These are phyloP conservation scores for Cydia fagiglandana DNA, from an alignment of 1,140 invertebrate species.

Conservation along the genomic window DNA sequence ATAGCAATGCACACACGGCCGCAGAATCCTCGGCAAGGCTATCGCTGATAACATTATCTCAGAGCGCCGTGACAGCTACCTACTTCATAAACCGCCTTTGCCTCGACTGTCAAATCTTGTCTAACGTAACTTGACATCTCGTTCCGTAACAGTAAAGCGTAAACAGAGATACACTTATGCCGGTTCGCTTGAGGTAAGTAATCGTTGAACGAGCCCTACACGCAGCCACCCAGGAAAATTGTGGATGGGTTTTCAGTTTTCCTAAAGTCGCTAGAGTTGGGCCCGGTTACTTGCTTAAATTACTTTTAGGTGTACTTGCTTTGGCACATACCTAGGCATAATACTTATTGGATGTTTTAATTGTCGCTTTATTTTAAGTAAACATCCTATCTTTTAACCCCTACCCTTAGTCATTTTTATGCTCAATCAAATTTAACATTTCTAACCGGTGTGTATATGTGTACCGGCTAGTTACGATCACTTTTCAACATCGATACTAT, in stretches of 20 bases:
- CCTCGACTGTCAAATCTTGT: not conserved
- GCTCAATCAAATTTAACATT: too few species aligned
- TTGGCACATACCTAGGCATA: too few species aligned
- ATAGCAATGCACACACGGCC: conserved; percentile 39
- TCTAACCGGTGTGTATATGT: too few species aligned
- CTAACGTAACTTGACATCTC: not conserved
- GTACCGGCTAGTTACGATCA: not conserved
- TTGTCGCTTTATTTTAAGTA: too few species aligned
- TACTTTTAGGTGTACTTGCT: not conserved
- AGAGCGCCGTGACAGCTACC: conserved; percentile 43
- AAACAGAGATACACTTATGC: not conserved
- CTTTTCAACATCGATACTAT: not conserved
- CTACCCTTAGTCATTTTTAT: too few species aligned
- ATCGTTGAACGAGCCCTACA: not conserved
- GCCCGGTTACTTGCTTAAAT: too few species aligned
- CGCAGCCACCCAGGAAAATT: not conserved
- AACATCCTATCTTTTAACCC: too few species aligned
- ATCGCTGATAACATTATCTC: conserved; percentile 76
- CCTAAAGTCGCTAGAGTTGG: not conserved
- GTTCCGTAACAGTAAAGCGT: not conserved
- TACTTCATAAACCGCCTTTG: not conserved
- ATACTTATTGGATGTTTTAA: too few species aligned
- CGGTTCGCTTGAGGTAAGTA: not conserved
- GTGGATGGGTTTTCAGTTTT: not conserved
- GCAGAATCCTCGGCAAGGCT: conserved; percentile 73